Evolutionary conservation across 1,140 invertebrate species (phyloP), one percentile per base, ranked within the genome.

Genomic region (Popillia japonica): DNA sequence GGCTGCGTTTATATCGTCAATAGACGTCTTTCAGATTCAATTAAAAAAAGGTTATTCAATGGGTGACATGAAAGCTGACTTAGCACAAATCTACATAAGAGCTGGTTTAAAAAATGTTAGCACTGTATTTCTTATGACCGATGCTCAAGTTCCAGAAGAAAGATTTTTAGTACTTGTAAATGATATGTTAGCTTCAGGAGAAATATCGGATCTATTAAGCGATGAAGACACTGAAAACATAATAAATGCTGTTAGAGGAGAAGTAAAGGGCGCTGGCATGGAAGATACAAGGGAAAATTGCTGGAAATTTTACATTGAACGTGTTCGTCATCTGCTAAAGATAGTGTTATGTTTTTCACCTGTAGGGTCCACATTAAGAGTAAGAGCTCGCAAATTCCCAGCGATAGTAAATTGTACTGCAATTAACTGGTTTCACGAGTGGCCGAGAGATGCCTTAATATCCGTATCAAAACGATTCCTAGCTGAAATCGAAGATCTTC

Each of bases 361-460:
- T 0, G 96, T 97, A 78, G 96, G 96, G 0, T 91, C 92, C 0
- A 97, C 94, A 0, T 88, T 98, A 4, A 88, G 96, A 80, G 90
- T 96, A 40, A 91, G 97, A 80, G 93, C 94, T 10, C 90, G 97
- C 77, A 96, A 98, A 87, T 99, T 98, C 88, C 97, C 97, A 6
- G 96, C 96, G 2, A 88, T 99, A n/a, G 93, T 96, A 8, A 98
- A 96, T 88, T 97, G 96, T 83, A 96, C 96, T 0, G 92, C 93
- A 8, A 98, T 98, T 74, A 92, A 98, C 87, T 99, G 97, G 96
- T 98, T 98, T 87, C 96, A 98, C 85, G 95, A 96, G 88, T 99
- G 97, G 97, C 97, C 97, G 0, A 90, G 93, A 85, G 93, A 96
- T 83, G 97, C 97, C 7, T 87, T 99, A 74, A 90, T 95, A 82